Evolutionary conservation across 1,140 invertebrate genomes (phyloP), one percentile per base, ranked within the genome.

Genomic region (Acyrthosiphon pisum): DNA sequence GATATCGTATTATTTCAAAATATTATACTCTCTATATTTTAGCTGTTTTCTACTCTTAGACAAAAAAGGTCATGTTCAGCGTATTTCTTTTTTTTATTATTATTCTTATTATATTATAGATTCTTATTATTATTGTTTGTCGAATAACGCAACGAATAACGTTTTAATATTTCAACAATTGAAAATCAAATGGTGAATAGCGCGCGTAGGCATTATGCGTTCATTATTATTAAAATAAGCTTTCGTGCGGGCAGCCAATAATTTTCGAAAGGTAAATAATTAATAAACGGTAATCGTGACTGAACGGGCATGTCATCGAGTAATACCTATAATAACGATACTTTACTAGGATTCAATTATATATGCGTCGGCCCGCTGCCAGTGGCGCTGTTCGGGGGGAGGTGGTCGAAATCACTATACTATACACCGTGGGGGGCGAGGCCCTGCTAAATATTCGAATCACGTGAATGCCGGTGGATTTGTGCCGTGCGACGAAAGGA

Each of bases 281-380:
- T 83, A 92, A 92, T 92, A 53, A 53, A 22, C 11, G 44, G 76
- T 92, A 92, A 92, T 92, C 91, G 91, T 92, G 91, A 92, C 91
- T 84, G 76, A 92, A 83, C 35, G 91, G 76, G 30, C 48, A 83
- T 84, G 81, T 84, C 81, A 20, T 92, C 91, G 48, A 83, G 26
- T 83, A 81, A 46, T 92, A 50, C 76, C 60, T 68, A 91, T 91
- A 91, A 91, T 91, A 81, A 68, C 14, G 14, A 48, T 48, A 91
- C 44, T 76, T 91, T 22, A 35, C 90, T 84, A 84, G 60, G 44
- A 92, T 92, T 92, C 91, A 91, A 91, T 91, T 81, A 90, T 46
- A 22, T 84, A 48, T 48, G 60, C n/a, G 30, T 76, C 4, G 60
- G n/a, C 60, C n/a, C n/a, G 56, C 60, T 18, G 14, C 60, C n/a